Evolutionary conservation across 2,113 vertebrate genomes (phyloP), one percentile per base, ranked within the genome.

Genomic region (Scatophagus argus): DNA sequence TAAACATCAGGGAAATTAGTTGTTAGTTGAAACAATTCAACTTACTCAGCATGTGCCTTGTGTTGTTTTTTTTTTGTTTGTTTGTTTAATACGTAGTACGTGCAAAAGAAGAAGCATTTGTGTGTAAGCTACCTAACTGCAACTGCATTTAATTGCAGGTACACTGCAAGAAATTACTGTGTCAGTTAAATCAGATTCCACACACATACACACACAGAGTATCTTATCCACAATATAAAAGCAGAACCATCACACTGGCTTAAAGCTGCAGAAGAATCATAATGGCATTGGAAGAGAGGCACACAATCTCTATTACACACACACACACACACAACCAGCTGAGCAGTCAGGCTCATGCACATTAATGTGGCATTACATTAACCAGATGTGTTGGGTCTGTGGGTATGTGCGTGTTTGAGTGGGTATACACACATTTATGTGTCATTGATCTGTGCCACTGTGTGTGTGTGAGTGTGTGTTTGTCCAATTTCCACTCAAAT

Each of bases 401-500:
- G 79, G 79, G 85, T 60, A 82, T 75, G 84, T 90, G 86, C 74
- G 44, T 83, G 81, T 82, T 70, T 31, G 71, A 87, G 88, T 86
- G 87, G 77, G 17, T 78, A 41, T 63, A 72, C 75, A 84, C 81
- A 74, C 79, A 81, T 81, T 89, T 76, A 82, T 79, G 77, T 87
- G 66, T 77, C 87, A 90, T 78, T 84, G 89, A 90, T 89, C 70
- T 67, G 82, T 55, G 77, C 61, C 67, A 55, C 34, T 41, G 54
- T 74, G 64, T 64, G 54, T 82, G 63, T 39, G 44, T 39, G 56
- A 54, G 62, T 8, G 77, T 84, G 81, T 89, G 88, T 93, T 90
- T 89, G 84, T 88, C 87, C 91, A 92, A 91, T 91, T 90, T 91
- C 85, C 90, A 90, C 91, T 90, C 87, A 91, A 91, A 91, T 92